phyloP scores from a whole-genome alignment of 2,113 vertebrate genomes.

The Anseranas semipalmata region DNA sequence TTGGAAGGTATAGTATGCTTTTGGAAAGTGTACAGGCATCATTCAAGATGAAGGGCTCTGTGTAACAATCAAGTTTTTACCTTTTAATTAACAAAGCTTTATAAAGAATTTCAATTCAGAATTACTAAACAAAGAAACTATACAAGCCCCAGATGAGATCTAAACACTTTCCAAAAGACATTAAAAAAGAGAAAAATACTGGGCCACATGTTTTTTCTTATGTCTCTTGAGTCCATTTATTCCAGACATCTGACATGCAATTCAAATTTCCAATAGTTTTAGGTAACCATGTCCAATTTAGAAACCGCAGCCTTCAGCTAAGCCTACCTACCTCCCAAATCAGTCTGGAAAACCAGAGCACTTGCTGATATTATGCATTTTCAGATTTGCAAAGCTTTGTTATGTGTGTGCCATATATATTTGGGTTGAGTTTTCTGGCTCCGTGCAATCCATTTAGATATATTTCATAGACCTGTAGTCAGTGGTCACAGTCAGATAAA shows the following conservation, averaged over 20 bases:
- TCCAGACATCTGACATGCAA: constrained; percentile 74
- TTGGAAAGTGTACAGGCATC: constrained; percentile 45
- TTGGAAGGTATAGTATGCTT: background rate
- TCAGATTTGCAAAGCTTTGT: constrained; percentile 21
- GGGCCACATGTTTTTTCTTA: constrained; percentile 68
- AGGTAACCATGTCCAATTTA: constrained; percentile 76
- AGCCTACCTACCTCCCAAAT: constrained; percentile 50
- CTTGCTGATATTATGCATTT: constrained; percentile 59
- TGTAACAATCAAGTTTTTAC: constrained; percentile 39
- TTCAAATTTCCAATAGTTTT: constrained; percentile 75
- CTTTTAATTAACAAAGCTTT: constrained; percentile 66
- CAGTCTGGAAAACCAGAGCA: constrained; percentile 41
- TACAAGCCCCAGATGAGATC: constrained; percentile 58
- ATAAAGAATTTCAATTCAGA: constrained; percentile 63
- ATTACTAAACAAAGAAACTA: constrained; percentile 62
- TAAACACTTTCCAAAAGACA: constrained; percentile 63
- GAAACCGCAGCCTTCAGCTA: constrained; percentile 69
- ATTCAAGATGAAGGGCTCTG: constrained; percentile 29
- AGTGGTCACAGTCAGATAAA: constrained; percentile 54
- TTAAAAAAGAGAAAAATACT: constrained; percentile 59
- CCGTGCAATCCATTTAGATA: background rate
- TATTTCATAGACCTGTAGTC: constrained; percentile 16
- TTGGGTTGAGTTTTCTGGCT: constrained; percentile 33
- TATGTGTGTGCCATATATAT: background rate
- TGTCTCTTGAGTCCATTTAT: constrained; percentile 71